These are phyloP conservation scores for Electrophaes corylata DNA, from an alignment of 2,888 invertebrate species.

Conservation along the genomic window DNA sequence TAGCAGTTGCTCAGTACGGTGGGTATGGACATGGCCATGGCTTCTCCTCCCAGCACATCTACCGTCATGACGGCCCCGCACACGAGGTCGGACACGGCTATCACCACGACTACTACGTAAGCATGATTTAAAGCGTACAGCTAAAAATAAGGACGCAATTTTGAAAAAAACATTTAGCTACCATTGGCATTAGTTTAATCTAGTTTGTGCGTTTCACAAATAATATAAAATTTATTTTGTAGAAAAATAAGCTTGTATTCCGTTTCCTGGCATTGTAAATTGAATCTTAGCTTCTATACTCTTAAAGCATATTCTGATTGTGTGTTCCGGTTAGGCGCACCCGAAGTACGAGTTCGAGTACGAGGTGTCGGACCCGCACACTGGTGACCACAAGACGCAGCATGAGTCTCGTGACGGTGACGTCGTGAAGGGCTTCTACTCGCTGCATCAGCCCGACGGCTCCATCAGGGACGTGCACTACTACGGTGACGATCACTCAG, in stretches of 20 bases:
- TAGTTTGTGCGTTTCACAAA: too few relatives aligned
- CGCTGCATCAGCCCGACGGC: constrained; percentile 58
- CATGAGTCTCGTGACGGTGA: constrained; percentile 61
- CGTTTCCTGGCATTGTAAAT: too few relatives aligned
- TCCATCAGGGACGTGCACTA: constrained; percentile 54
- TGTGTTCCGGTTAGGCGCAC: constrained; percentile 51
- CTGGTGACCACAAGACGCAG: constrained; percentile 58
- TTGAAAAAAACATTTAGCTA: too few relatives aligned
- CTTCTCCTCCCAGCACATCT: constrained; percentile 51
- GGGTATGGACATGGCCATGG: constrained; percentile 49
- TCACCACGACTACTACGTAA: constrained; percentile 43
- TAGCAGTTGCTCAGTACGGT: constrained; percentile 43
- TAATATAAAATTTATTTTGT: too few relatives aligned
- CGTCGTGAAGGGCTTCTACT: constrained; percentile 58
- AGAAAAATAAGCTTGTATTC: too few relatives aligned
- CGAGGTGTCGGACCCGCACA: constrained; percentile 58
- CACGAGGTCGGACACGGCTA: constrained; percentile 40
- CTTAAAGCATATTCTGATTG: background rate
- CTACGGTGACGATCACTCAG: constrained; percentile 45
- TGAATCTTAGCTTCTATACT: background rate
- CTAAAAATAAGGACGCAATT: too few relatives aligned
- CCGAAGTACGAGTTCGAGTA: constrained; percentile 61
- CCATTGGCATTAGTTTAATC: too few relatives aligned
- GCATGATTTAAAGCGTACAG: too few relatives aligned
- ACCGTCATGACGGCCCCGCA: constrained; percentile 49